Conservation (phyloP, 2,888 invertebrate genomes). For the Neria commutata region DNA sequence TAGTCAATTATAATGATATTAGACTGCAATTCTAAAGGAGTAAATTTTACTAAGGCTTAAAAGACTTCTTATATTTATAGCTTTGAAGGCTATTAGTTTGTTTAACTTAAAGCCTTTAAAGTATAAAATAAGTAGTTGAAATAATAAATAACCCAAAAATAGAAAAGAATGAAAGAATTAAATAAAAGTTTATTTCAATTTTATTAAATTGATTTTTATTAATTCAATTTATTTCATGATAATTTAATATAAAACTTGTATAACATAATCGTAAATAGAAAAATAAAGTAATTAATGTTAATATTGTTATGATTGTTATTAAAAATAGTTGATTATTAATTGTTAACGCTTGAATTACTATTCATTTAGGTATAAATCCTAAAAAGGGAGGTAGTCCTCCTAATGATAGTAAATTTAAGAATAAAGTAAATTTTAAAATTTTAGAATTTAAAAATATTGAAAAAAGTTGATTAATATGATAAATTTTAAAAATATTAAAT, state of each 20-base stretch:
- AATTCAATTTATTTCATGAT: too few relatives aligned
- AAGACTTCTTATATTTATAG: conserved; percentile 64
- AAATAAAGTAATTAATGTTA: conserved; percentile 66
- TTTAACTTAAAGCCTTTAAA: conserved; percentile 67
- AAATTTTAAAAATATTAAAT: conserved; percentile 64
- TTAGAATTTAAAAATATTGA: conserved; percentile 53
- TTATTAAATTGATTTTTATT: too few relatives aligned
- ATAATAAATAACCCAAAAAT: conserved; percentile 47
- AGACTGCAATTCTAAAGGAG: conserved; percentile 70
- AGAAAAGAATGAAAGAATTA: conserved; percentile 43
- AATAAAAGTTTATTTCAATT: conserved; percentile 47
- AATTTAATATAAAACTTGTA: conserved; percentile 63
- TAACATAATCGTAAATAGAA: conserved; percentile 66
- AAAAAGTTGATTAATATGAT: conserved; percentile 65
- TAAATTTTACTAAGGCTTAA: conserved; percentile 65
- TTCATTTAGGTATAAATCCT: conserved; percentile 70
- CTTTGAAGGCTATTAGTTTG: too few relatives aligned
- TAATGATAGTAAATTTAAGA: conserved; percentile 66
- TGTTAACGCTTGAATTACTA: conserved; percentile 65
- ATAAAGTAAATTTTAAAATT: conserved; percentile 64
- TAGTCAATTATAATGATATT: conserved; percentile 64
- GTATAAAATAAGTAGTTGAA: conserved; percentile 38
- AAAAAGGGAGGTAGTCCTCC: conserved; percentile 68
- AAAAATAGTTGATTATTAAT: conserved; percentile 61
- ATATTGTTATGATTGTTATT: conserved; percentile 63